These are phyloP conservation scores for Neotragus moschatus DNA, from an alignment of 2,113 vertebrate genomes.

Conservation along the genomic window DNA sequence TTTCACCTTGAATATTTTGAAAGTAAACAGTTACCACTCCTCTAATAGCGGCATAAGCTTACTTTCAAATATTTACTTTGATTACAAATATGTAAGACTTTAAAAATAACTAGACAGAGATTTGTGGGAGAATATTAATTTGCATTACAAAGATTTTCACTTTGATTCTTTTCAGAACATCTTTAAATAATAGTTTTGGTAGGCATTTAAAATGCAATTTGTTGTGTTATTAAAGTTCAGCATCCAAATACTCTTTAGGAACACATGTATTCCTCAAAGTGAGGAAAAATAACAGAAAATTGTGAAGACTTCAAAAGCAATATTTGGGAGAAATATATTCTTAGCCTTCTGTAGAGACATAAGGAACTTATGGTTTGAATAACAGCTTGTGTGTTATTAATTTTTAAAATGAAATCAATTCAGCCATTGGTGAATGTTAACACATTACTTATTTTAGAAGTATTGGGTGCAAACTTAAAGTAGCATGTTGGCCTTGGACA, in stretches of 20 bases:
- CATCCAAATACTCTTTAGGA: background rate
- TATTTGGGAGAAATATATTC: background rate
- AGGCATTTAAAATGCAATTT: background rate
- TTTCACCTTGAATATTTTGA: constrained; percentile 21
- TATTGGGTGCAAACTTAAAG: background rate
- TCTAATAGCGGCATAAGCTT: background rate
- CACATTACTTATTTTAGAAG: constrained; percentile 27
- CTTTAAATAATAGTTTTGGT: background rate
- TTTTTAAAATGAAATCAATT: background rate
- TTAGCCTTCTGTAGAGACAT: background rate
- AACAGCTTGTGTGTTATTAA: background rate
- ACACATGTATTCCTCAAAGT: background rate
- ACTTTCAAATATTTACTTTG: background rate
- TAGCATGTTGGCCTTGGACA: background rate
- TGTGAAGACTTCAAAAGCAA: background rate
- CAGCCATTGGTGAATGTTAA: background rate
- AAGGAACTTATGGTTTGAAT: background rate
- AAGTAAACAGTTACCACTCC: background rate
- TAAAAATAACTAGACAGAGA: background rate
- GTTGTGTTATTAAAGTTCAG: background rate
- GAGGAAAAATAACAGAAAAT: background rate
- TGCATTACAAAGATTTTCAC: background rate
- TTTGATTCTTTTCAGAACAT: background rate
- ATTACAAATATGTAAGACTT: background rate
- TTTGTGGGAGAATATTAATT: background rate